Conservation (phyloP, 1,140 invertebrate species). For the Phthorimaea operculella region DNA sequence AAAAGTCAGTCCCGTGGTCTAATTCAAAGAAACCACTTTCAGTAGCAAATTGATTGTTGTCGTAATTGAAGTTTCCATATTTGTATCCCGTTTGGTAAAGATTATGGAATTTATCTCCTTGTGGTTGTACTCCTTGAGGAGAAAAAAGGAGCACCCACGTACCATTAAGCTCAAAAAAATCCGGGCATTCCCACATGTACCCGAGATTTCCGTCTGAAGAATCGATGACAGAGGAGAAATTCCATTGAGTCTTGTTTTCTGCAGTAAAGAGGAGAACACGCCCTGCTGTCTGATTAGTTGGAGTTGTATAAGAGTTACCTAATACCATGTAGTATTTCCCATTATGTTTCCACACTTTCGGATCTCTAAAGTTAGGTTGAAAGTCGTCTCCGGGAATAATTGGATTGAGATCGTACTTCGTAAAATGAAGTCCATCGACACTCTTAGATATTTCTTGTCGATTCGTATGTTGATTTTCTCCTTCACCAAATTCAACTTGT, state of each 20-base stretch:
- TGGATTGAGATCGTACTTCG: constrained; percentile 42
- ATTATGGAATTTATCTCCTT: constrained; percentile 53
- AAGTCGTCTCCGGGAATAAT: constrained; percentile 31
- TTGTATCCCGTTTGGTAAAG: constrained; percentile 55
- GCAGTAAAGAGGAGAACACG: constrained; percentile 46
- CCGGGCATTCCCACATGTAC: constrained; percentile 59
- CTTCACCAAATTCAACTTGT: constrained; percentile 30
- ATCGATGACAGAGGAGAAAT: constrained; percentile 32
- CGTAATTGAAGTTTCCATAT: constrained; percentile 48
- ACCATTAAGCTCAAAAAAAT: constrained; percentile 49
- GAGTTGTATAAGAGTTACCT: constrained; percentile 53
- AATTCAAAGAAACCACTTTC: constrained; percentile 43
- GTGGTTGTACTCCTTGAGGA: constrained; percentile 48
- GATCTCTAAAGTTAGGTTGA: constrained; percentile 51
- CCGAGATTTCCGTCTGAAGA: constrained; percentile 44
- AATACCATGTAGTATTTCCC: constrained; percentile 53
- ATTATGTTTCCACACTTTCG: constrained; percentile 55
- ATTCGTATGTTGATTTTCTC: constrained; percentile 32
- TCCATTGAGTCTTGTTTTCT: constrained; percentile 40
- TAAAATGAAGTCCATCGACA: constrained; percentile 37
- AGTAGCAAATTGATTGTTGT: constrained; percentile 30
- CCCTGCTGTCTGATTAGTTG: constrained; percentile 34
- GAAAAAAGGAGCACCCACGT: constrained; percentile 49
- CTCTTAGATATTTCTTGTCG: constrained; percentile 39
- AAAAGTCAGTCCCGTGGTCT: constrained; percentile 58